These are phyloP conservation scores for Aptenodytes forsteri DNA, from an alignment of 2,113 vertebrate species.

Conservation along the genomic window DNA sequence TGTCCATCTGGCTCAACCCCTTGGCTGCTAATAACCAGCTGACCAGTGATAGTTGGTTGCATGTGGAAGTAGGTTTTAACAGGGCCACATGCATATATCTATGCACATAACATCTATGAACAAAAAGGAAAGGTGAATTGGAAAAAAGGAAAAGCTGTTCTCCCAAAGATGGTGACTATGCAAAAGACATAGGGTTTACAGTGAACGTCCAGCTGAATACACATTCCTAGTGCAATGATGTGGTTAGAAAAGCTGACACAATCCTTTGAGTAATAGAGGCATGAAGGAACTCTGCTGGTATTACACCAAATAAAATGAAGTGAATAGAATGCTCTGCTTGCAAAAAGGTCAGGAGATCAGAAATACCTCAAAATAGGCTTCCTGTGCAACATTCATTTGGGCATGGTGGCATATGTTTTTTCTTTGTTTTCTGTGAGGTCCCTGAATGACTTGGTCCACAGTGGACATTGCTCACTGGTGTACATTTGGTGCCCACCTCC, in stretches of 20 bases:
- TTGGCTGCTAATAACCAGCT: not conserved
- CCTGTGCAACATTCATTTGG: not conserved
- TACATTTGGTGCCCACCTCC: not conserved
- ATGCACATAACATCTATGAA: not conserved
- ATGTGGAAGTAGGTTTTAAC: conserved; percentile 1
- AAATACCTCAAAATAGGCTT: not conserved
- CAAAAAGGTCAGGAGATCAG: not conserved
- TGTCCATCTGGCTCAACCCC: not conserved
- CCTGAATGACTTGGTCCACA: not conserved
- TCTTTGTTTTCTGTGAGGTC: not conserved
- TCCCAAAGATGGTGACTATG: not conserved
- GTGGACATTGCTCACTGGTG: not conserved
- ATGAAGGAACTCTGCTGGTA: not conserved
- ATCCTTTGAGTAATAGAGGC: not conserved
- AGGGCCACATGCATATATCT: not conserved
- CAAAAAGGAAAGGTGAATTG: not conserved
- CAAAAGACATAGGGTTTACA: not conserved
- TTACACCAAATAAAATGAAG: not conserved
- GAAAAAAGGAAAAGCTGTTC: not conserved
- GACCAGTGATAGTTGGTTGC: not conserved
- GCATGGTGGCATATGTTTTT: not conserved
- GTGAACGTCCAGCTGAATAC: not conserved
- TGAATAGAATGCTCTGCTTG: not conserved
- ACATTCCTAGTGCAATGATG: not conserved
- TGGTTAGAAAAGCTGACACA: conserved; percentile 22